A percentile compares a stretch with the other conserved stretches of the same genome.
Evolutionary conservation across 2,888 invertebrate species (phyloP).

Genomic region (Elmis aenea): DNA sequence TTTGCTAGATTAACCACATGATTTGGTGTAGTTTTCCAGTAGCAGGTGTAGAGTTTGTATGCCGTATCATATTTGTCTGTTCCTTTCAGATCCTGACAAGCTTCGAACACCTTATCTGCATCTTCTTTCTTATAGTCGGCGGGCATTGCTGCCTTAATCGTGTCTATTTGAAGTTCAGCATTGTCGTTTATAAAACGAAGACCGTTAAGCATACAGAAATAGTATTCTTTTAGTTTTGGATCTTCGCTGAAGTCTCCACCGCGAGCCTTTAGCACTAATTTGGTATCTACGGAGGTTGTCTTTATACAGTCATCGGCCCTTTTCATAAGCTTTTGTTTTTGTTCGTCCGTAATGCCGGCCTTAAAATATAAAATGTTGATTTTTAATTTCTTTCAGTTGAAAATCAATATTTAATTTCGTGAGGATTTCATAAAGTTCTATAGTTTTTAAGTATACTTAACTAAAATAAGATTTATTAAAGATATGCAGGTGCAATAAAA

Average conservation of each 20-base stretch:
- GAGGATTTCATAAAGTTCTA: too few species aligned
- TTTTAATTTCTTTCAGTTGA: too few species aligned
- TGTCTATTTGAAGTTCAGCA: constrained; percentile 35
- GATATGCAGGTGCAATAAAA: too few species aligned
- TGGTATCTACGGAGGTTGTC: constrained; percentile 37
- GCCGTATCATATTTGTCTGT: constrained; percentile 30
- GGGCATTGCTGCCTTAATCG: constrained; percentile 45
- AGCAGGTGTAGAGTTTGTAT: constrained; percentile 21
- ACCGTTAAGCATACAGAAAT: constrained; percentile 47
- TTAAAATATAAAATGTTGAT: too few species aligned
- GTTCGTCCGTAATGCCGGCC: constrained; percentile 28
- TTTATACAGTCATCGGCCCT: constrained; percentile 30
- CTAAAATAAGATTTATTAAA: too few species aligned
- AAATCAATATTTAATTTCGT: too few species aligned
- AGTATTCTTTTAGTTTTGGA: constrained; percentile 27
- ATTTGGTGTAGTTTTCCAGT: constrained; percentile 9
- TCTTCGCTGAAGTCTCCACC: constrained; percentile 42
- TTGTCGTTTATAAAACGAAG: constrained; percentile 46
- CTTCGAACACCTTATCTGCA: constrained; percentile 44
- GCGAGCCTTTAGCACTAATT: constrained; percentile 38
- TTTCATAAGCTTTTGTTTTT: constrained; percentile 26
- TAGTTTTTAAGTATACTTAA: too few species aligned
- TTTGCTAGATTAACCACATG: constrained; percentile 1
- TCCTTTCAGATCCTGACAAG: constrained; percentile 46
- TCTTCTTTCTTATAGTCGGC: constrained; percentile 43